Base-by-base conservation (phyloP, 37 sponge, comb jelly and placozoan species). In the Halichondria panicea region DNA sequence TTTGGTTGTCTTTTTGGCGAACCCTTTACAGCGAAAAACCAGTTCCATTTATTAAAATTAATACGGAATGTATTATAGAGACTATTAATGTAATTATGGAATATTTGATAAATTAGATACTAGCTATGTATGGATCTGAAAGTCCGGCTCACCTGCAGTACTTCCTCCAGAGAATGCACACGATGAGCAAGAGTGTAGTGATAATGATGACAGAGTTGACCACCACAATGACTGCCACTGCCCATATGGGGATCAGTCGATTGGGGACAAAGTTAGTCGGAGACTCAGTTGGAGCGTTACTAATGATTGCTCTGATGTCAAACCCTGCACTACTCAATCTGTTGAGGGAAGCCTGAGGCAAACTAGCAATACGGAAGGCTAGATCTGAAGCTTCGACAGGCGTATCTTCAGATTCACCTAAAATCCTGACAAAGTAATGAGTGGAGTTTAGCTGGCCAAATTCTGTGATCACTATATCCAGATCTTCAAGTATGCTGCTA, bases 181-280 rank as follows among this genome's bases (percentile, higher is more conserved):
- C 60, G 19, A 87, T 37, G 15, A 87, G 43, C 38, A 87, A 71
- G 19, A 87, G 58, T 13, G 80, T 32, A 2, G 64, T 25, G 43
- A 87, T 75, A 65, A 87, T 69, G 68, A 87, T 87, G 70, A 75
- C 71, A 9, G 87, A 87, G 52, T 80, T 87, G 53, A 85, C 36
- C 19, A 85, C 78, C 31, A 90, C 68, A 39, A 90, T 90, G 55
- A 77, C 82, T 2, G 62, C 78, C 72, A 90, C 78, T 22, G 91
- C 91, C 91, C 87, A 85, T 4, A 44, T 5, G 13, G 91, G 91
- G 61, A 90, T 80, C 33, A 18, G 1, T 2, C 81, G 81, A 3
- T 45, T 42, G 28, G 56, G 57, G 25, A 58, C 41, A 31, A 33
- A 30, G 43, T 39, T 9, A 9, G 72, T 35, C 4, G 35, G 75